phyloP scores from a whole-genome alignment of 2,113 vertebrate species.

The Rissa tridactyla region DNA sequence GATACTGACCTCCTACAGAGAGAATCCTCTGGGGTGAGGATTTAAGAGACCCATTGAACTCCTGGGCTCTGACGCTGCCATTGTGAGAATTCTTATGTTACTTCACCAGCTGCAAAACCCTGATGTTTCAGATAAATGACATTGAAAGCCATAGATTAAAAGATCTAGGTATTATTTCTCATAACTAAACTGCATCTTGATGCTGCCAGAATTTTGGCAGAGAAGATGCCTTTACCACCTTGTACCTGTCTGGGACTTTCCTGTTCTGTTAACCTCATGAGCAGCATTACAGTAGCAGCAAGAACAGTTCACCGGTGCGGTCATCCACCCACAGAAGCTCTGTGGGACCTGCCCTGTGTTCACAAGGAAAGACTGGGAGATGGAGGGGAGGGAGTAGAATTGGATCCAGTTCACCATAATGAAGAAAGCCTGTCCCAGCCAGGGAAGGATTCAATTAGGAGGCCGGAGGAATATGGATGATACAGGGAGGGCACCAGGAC shows the following conservation, averaged over 20 bases:
- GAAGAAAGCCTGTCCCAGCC: slow-evolving; percentile 36
- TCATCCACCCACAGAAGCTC: slow-evolving; percentile 38
- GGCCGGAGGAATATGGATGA: not conserved
- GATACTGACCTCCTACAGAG: not conserved
- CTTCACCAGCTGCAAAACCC: not conserved
- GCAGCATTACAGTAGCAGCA: not conserved
- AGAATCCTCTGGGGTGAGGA: not conserved
- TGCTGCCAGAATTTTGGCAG: slow-evolving; percentile 3
- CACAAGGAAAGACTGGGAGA: not conserved
- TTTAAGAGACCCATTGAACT: not conserved
- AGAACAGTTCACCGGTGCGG: not conserved
- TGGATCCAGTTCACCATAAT: slow-evolving; percentile 36
- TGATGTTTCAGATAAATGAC: not conserved
- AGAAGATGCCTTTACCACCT: not conserved
- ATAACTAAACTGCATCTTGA: not conserved
- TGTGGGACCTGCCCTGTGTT: not conserved
- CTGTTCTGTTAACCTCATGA: slow-evolving; percentile 1
- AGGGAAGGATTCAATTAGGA: slow-evolving; percentile 57
- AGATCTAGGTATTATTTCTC: not conserved
- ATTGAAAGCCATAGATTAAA: not conserved
- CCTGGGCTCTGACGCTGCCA: not conserved
- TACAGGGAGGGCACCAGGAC: not conserved
- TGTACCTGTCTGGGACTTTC: slow-evolving; percentile 7
- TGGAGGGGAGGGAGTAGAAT: slow-evolving; percentile 9
- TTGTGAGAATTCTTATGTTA: not conserved